phyloP scores from a whole-genome alignment of 2,113 vertebrate genomes.

The Chionodraco myersi region DNA sequence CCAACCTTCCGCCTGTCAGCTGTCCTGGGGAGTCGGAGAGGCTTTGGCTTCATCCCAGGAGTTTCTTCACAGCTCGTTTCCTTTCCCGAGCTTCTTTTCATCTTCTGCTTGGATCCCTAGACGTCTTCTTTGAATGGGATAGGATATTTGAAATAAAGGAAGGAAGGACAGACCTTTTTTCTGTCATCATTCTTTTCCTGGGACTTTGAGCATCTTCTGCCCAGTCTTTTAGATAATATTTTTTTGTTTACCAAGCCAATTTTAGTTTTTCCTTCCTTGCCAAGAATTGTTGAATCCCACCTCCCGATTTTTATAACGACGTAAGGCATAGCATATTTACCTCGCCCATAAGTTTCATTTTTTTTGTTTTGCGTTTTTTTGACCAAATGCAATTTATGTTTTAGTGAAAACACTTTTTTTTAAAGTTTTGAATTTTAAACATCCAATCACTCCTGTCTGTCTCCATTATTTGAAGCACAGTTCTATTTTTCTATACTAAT shows the following conservation, averaged over 20 bases:
- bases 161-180: slow-evolving; percentile 50
- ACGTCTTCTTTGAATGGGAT: slow-evolving; percentile 74
- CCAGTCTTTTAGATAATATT: background rate
- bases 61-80: slow-evolving; percentile 47
- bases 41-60: slow-evolving; percentile 54
- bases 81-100: slow-evolving; percentile 31
- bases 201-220: background rate
- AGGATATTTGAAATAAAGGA: slow-evolving; percentile 55
- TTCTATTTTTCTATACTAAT: slow-evolving; percentile 28
- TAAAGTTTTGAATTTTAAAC: slow-evolving; percentile 5
- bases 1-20: slow-evolving; percentile 62
- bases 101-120: slow-evolving; percentile 27
- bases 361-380: background rate
- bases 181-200: slow-evolving; percentile 16
- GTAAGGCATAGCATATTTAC: background rate
- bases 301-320: background rate
- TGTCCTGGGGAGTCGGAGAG: slow-evolving; percentile 58
- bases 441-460: background rate
- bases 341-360: background rate
- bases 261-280: slow-evolving; percentile 41
- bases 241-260: slow-evolving; percentile 31
- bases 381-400: background rate
- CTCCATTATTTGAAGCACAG: slow-evolving; percentile 24
- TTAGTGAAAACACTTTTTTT: background rate
- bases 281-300: slow-evolving; percentile 13